Evolutionary conservation across 2,113 vertebrate genomes (phyloP), one percentile per base, ranked within the genome.

Genomic region (Amphiprion percula): DNA sequence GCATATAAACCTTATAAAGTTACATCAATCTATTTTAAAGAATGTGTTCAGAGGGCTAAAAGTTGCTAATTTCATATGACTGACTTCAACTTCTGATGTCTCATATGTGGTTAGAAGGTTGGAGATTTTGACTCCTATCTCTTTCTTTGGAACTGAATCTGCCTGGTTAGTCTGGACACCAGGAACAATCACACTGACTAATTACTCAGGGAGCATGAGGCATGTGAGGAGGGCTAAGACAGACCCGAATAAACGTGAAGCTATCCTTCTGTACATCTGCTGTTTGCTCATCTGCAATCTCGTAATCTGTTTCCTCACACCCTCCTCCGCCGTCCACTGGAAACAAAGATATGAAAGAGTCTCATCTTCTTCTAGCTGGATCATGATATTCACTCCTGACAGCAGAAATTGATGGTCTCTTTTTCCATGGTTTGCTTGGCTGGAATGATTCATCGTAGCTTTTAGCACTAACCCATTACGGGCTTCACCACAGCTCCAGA

Each of bases 401-500:
- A 60, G 68, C 41, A 74, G 33, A 74, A 68, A 74, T 11, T 53
- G 39, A 85, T 87, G 61, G 54, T 88, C 55, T 74, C 55, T 79
- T 85, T 86, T 85, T 87, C 72, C 80, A 61, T 61, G 33, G 49
- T 67, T 77, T 83, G 88, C 71, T 59, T 62, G 41, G 64, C 54
- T 66, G 60, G 60, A 79, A 74, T 89, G 81, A 90, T 88, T 91
- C 84, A 88, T 85, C 30, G 53, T 64, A 75, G 85, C 74, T 86
- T 87, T 90, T 91, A 86, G 71, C 49, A 62, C 80, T 17, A 83
- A 79, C 84, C 84, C 78, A 89, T 86, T 79, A 88, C 89, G 82
- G 85, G 71, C 86, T 68, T 75, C 70, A 33, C 78, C 83, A 67
- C 91, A 92, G 90, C 80, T 92, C 92, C 83, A 91, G 86, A 90